Evolutionary conservation across 1,140 invertebrate genomes (phyloP).

Genomic region (Galendromus occidentalis): DNA sequence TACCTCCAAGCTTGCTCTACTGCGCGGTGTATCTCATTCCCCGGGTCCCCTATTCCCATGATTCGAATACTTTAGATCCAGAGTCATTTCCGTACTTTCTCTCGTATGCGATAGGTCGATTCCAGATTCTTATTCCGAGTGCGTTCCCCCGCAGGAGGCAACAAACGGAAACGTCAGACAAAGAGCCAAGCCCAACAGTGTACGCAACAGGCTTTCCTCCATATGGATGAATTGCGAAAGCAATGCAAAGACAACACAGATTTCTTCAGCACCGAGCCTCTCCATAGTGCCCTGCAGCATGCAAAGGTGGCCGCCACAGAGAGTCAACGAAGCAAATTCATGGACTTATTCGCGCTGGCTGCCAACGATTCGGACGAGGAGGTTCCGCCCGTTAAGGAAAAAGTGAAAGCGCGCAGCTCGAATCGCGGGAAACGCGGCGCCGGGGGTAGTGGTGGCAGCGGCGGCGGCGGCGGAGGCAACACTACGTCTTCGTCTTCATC

Average conservation of each 20-base stretch:
- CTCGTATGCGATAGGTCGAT: too few relatives aligned
- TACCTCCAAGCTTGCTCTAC: too few relatives aligned
- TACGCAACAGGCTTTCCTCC: slow-evolving; percentile 61
- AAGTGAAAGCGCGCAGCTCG: not conserved
- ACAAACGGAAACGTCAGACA: slow-evolving; percentile 11
- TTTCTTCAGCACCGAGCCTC: not conserved
- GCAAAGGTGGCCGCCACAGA: not conserved
- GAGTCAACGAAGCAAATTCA: not conserved
- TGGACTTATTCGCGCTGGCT: not conserved
- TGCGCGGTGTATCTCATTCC: too few relatives aligned
- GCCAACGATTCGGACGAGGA: slow-evolving; percentile 2
- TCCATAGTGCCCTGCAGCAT: not conserved
- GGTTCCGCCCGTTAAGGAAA: not conserved
- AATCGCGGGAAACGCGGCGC: not conserved
- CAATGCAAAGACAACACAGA: slow-evolving; percentile 27
- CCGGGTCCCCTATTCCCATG: slow-evolving; percentile 21
- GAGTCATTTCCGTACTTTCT: not conserved
- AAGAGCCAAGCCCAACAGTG: slow-evolving; percentile 29
- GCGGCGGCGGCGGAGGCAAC: not conserved
- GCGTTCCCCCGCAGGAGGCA: slow-evolving; percentile 12
- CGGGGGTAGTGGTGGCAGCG: not conserved
- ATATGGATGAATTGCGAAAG: slow-evolving; percentile 71
- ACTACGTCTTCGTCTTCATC: not conserved
- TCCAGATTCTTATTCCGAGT: slow-evolving; percentile 33
- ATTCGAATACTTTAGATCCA: not conserved